These are phyloP conservation scores for Pelecanus crispus DNA, from an alignment of 2,113 vertebrate species.

Conservation along the genomic window DNA sequence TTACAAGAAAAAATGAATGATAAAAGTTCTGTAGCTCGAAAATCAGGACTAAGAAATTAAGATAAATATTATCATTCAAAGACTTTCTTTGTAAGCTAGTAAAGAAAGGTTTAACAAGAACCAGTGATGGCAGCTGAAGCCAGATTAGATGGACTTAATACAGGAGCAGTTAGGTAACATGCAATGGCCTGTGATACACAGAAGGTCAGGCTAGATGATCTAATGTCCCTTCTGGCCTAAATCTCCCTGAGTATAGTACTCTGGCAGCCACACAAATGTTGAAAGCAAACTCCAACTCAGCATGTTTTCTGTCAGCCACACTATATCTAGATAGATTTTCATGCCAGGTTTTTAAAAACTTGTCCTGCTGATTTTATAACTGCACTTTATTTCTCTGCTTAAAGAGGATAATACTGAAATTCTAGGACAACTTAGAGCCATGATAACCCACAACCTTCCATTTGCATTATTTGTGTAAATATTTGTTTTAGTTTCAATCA, in stretches of 20 bases:
- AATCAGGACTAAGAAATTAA: not conserved
- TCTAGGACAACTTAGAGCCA: not conserved
- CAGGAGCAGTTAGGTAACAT: slow-evolving; percentile 36
- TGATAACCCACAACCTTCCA: not conserved
- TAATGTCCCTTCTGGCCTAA: slow-evolving; percentile 58
- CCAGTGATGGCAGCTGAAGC: not conserved
- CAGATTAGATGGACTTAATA: slow-evolving; percentile 3
- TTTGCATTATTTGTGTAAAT: not conserved
- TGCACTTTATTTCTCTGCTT: not conserved
- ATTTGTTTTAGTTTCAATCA: not conserved
- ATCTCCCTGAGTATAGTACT: slow-evolving; percentile 25
- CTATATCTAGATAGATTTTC: slow-evolving; percentile 28
- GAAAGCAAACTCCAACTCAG: slow-evolving; percentile 49
- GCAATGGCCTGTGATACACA: not conserved
- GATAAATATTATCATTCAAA: not conserved
- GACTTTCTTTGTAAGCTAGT: not conserved
- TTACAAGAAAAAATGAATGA: not conserved
- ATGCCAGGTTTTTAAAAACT: slow-evolving; percentile 34
- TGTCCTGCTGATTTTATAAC: slow-evolving; percentile 8
- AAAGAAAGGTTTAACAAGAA: slow-evolving; percentile 1
- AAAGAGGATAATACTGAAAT: not conserved
- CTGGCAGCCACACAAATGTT: slow-evolving; percentile 47
- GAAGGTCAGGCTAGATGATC: slow-evolving; percentile 46
- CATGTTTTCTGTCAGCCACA: slow-evolving; percentile 54
- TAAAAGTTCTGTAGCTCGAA: not conserved